A percentile compares a stretch with the other conserved stretches of the same genome.
phyloP scores from a whole-genome alignment of 2,888 invertebrate genomes.

The Erpobdella octoculata region DNA sequence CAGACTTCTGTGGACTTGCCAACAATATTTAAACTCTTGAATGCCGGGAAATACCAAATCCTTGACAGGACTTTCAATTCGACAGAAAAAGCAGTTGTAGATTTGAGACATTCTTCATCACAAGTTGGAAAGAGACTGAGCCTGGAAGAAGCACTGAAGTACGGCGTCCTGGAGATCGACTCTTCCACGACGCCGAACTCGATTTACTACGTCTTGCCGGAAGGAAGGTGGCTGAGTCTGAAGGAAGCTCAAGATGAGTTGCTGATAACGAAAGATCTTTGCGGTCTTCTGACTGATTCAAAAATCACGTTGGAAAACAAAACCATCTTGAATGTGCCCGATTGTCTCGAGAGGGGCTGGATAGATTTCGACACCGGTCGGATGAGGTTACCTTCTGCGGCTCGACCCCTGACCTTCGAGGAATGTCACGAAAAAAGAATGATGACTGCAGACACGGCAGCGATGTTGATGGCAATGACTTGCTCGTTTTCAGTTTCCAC shows the following conservation, averaged over 20 bases:
- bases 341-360: neutral
- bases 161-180: slow-evolving; percentile 9
- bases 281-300: neutral
- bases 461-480: slow-evolving; percentile 2
- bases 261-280: neutral
- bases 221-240: neutral
- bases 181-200: neutral
- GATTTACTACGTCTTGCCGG: slow-evolving; percentile 7
- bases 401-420: slow-evolving; percentile 14
- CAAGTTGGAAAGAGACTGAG: neutral
- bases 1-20: slow-evolving; percentile 11
- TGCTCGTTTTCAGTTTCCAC: slow-evolving; percentile 21
- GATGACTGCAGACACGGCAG: slow-evolving; percentile 13
- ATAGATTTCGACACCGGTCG: neutral
- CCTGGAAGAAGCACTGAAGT: slow-evolving; percentile 3
- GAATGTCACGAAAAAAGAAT: slow-evolving; percentile 14
- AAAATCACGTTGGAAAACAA: neutral
- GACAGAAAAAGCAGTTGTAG: neutral
- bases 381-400: neutral
- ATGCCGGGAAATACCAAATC: slow-evolving; percentile 4
- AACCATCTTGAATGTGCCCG: neutral
- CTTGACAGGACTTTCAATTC: slow-evolving; percentile 7
- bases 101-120: neutral
- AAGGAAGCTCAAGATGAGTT: neutral
- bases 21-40: slow-evolving; percentile 8